Evolutionary conservation across 2,797 vertebrate species (phyloP).

Genomic region (Limosa lapponica): DNA sequence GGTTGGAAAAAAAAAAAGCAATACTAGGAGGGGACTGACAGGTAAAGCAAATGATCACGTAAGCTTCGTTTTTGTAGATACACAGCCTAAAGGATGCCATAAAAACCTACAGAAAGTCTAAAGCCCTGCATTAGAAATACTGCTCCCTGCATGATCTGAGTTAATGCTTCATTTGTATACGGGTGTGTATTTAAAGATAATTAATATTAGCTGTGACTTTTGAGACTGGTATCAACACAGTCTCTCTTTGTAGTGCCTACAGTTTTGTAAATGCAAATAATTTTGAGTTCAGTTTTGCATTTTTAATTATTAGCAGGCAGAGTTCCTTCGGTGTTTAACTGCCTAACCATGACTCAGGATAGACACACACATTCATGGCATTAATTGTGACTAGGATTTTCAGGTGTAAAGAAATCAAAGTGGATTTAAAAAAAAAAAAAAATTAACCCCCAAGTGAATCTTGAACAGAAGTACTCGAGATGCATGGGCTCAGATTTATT

Average conservation of each 20-base stretch:
- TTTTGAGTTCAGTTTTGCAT: conserved; percentile 34
- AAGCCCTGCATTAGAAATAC: background rate
- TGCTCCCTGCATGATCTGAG: background rate
- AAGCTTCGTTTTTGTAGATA: background rate
- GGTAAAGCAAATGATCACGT: background rate
- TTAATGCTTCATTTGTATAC: conserved; percentile 3
- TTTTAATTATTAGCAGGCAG: conserved; percentile 44
- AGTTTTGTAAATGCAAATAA: conserved; percentile 53
- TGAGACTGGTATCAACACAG: conserved; percentile 52
- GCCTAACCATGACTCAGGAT: conserved; percentile 33
- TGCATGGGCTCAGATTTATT: background rate
- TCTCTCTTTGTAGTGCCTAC: conserved; percentile 48
- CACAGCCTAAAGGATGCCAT: background rate
- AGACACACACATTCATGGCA: background rate
- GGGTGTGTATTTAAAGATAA: conserved; percentile 59
- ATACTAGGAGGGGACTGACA: background rate
- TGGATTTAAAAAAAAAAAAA: background rate
- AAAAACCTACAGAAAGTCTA: background rate
- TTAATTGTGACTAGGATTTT: conserved; percentile 18
- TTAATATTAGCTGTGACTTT: conserved; percentile 63
- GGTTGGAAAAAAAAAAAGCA: background rate
- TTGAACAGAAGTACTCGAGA: background rate
- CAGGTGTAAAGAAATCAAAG: conserved; percentile 23
- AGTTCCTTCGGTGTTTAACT: conserved; percentile 38
- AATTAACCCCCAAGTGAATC: background rate